Conservation (phyloP, 2,113 vertebrate species). For the Microtus ochrogaster region DNA sequence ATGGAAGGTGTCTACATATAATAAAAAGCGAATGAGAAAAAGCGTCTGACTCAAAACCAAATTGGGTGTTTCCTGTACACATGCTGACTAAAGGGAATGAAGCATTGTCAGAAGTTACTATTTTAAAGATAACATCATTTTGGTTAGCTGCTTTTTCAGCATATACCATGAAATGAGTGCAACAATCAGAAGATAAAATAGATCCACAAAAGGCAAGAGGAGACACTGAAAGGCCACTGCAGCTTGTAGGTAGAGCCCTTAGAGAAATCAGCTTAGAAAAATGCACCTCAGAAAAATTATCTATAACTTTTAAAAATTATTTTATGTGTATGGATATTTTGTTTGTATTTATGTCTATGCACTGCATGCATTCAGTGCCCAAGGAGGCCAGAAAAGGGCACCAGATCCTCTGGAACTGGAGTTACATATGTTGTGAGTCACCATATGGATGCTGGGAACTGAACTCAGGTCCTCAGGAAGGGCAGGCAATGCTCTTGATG, state of each 20-base stretch:
- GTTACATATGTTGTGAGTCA: background rate
- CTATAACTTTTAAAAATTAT: background rate
- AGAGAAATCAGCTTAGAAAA: too few relatives aligned
- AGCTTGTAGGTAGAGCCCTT: background rate
- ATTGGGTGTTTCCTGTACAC: background rate
- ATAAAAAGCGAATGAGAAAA: constrained; percentile 34
- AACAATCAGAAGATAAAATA: constrained; percentile 28
- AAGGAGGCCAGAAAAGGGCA: background rate
- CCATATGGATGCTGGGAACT: background rate
- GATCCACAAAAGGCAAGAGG: constrained; percentile 4
- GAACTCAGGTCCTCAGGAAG: background rate
- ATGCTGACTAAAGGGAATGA: background rate
- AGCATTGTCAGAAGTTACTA: constrained; percentile 1
- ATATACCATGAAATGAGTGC: background rate
- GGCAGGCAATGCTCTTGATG: background rate
- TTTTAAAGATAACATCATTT: constrained; percentile 61
- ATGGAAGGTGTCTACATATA: background rate
- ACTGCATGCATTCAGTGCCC: background rate
- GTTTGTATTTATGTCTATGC: background rate
- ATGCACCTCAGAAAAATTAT: constrained; percentile 28
- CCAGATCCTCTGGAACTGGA: background rate
- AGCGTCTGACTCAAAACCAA: constrained; percentile 27
- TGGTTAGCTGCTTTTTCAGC: constrained; percentile 26
- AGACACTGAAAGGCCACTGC: background rate
- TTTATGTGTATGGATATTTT: background rate